These are phyloP conservation scores for Polypterus bichir DNA, from an alignment of 2,113 vertebrate species.

Conservation along the genomic window DNA sequence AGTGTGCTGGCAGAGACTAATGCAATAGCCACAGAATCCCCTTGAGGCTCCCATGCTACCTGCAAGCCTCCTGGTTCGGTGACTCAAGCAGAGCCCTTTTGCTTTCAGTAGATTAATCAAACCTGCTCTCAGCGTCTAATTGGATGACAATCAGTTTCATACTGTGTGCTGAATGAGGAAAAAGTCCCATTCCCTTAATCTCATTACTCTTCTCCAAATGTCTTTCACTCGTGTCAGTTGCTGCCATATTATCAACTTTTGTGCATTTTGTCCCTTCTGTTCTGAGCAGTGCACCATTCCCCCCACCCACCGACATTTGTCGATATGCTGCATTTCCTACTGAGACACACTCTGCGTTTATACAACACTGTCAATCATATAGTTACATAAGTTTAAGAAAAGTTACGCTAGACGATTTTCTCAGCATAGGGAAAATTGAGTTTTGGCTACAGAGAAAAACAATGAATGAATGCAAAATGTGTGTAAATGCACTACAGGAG, in stretches of 20 bases:
- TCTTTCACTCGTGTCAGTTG: slow-evolving; percentile 28
- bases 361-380: no score
- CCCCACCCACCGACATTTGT: no score
- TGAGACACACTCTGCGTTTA: no score
- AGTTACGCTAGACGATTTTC: no score
- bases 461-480: no score
- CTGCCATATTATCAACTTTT: slow-evolving; percentile 22
- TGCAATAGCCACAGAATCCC: slow-evolving; percentile 33
- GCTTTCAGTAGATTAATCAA: slow-evolving; percentile 53
- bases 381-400: no score
- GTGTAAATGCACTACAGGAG: no score
- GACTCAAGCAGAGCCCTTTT: slow-evolving; percentile 39
- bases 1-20: slow-evolving; percentile 27
- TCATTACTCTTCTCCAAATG: slow-evolving; percentile 23
- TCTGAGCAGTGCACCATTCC: no score
- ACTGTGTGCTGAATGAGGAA: slow-evolving; percentile 28
- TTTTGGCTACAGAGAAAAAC: no score
- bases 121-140: slow-evolving; percentile 43
- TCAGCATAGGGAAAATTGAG: no score
- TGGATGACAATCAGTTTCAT: slow-evolving; percentile 53
- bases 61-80: slow-evolving; percentile 41
- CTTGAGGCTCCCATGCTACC: slow-evolving; percentile 28
- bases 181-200: slow-evolving; percentile 22
- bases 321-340: no score
- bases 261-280: not conserved